Evolutionary conservation across 2,888 invertebrate species (phyloP), one percentile per base, ranked within the genome.

Genomic region (Ligdia adustata): DNA sequence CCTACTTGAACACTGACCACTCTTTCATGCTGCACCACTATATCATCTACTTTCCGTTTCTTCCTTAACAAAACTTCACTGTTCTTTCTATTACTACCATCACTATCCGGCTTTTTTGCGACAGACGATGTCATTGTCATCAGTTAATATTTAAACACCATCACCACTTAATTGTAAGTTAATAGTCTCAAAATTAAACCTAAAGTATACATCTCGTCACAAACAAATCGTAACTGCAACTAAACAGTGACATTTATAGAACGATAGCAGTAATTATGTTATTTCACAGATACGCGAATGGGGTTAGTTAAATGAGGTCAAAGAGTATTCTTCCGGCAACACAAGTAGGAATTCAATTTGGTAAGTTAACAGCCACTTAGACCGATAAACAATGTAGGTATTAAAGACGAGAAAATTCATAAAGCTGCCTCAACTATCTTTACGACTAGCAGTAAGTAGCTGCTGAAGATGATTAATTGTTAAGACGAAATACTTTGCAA

Each of bases 311-410:
- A 79, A 75, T 66, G 72, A 68, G 82, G 78, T 68, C 79, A 69
- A 64, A 75, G 73, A 74, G 65, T 74, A 69, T 55, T 68, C 62
- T 75, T 78, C 75, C 76, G 72, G 72, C 67, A 75, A 71, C 55
- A 67, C 62, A 38, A 32, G 37, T 41, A 41, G 35, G 41, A 31
- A 47, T 41, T 37, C 28, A 34, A 33, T 24, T 33, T 33, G 33
- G 42, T 38, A 27, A 38, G 28, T 38, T 40, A 40, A 43, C 37
- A 14, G 33, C 32, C 33, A 28, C 42, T 38, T 39, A 18, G 15
- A 26, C 35, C 24, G 37, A 43, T 40, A 48, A 49, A 33, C 32
- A 39, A 22, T 47, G 45, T 43, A 46, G 28, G n/a, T n/a, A n/a
- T 55, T 29, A 49, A 26, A 29, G 39, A 43, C 26, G 14, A 7